Evolutionary conservation across 2,113 vertebrate genomes (phyloP), one percentile per base, ranked within the genome.

Genomic region (Chionis minor): DNA sequence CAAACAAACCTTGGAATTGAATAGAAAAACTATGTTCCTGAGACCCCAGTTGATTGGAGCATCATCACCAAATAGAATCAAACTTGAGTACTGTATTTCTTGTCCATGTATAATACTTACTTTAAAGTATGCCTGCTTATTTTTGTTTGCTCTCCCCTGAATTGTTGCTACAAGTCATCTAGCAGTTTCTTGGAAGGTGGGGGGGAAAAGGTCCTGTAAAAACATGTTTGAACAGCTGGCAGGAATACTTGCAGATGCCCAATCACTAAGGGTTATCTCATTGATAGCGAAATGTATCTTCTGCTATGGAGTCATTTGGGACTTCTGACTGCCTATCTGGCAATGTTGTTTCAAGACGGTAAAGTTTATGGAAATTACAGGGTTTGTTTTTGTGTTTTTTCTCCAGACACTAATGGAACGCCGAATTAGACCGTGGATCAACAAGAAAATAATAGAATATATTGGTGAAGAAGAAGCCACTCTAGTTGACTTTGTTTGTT

Each of bases 381-480:
- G 8, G 28, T 28, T 47, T 22, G 12, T 7, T 18, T 40, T 59
- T 40, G 6, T 13, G 62, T 6, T 42, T 15, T 90, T 86, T 51
- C 10, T 24, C 62, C 71, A 99, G 99, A 99, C 98, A 26, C 88
- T 99, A 93, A 99, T 99, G 99, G 99, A 99, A 86, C 98, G 99
- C 63, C 98, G 99, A 63, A 99, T 99, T 97, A 98, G 99, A 85
- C 99, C 99, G 1, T 99, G 99, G 99, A 99, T 99, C 98, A 99
- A 99, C 97, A 99, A 99, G 97, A 99, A 99, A 98, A 99, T 99
- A 81, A 99, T 99, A 72, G 99, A 99, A 97, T 99, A 99, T 97
- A 99, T 99, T 59, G 99, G 99, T 70, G 99, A 99, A 98, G 99
- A 99, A 96, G 99, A 99, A 98, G 98, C 99, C 32, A 99, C 99